These are phyloP conservation scores for Metellina segmentata DNA, from an alignment of 2,888 invertebrate species.

Conservation along the genomic window DNA sequence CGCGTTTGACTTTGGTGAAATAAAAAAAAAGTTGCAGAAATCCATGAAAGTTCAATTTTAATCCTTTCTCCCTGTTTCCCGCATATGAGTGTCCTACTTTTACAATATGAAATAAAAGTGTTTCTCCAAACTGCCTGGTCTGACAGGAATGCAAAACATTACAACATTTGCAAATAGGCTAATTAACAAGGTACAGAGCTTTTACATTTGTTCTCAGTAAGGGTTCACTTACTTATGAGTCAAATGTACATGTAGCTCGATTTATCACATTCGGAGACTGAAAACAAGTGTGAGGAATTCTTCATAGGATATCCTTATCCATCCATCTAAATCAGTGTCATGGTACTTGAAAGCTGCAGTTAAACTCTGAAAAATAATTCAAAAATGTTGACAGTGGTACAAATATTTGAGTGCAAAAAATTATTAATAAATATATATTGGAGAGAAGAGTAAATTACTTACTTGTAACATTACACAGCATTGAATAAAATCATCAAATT, in stretches of 20 bases:
- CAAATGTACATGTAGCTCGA: neutral
- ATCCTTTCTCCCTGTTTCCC: no score
- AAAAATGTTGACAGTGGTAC: neutral
- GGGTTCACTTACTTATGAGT: slow-evolving; percentile 4
- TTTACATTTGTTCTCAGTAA: neutral
- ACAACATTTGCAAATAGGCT: neutral
- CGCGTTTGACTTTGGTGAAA: no score
- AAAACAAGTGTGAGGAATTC: slow-evolving; percentile 95
- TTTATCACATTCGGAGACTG: slow-evolving; percentile 78
- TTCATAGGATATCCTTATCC: slow-evolving; percentile 96
- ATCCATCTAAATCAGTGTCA: slow-evolving; percentile 96
- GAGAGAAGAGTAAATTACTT: slow-evolving; percentile 6
- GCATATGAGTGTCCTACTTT: no score
- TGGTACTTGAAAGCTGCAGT: slow-evolving; percentile 92
- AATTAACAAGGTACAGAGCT: neutral
- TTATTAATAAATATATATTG: neutral
- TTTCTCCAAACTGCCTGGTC: no score
- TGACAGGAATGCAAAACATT: no score
- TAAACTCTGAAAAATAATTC: slow-evolving; percentile 86
- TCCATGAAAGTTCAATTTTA: no score
- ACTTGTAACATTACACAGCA: slow-evolving; percentile 94
- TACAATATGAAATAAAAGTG: no score
- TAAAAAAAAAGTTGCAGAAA: no score
- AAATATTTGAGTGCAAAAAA: neutral
- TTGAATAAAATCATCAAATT: slow-evolving; percentile 99